A percentile compares a stretch with the other conserved stretches of the same genome.
These are phyloP conservation scores for Oostethus manadensis DNA, from an alignment of 2,113 vertebrate genomes.

Conservation along the genomic window DNA sequence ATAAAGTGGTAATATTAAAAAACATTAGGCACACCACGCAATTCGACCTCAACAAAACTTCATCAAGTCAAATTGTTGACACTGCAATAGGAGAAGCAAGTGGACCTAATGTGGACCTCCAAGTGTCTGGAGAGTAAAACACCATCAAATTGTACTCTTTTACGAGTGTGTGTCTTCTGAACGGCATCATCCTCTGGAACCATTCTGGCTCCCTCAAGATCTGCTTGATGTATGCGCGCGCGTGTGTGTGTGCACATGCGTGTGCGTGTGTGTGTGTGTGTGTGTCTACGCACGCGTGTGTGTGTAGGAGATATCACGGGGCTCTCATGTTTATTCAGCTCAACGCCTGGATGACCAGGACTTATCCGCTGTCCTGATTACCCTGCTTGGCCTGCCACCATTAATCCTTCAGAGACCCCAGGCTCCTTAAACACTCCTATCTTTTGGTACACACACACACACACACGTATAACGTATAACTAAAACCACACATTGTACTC, in stretches of 20 bases:
- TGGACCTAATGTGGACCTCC: conserved; percentile 3
- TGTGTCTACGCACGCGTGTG: conserved; percentile 26
- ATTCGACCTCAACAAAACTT: neutral
- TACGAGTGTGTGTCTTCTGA: conserved; percentile 12
- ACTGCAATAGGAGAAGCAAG: neutral
- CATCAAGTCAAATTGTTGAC: neutral
- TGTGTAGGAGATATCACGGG: conserved; percentile 53
- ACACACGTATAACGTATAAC: neutral
- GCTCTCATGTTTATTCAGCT: conserved; percentile 72
- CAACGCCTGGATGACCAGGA: conserved; percentile 69
- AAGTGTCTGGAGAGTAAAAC: neutral
- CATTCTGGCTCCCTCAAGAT: conserved; percentile 37
- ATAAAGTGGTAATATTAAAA: no score
- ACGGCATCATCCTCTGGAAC: conserved; percentile 40
- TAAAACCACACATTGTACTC: neutral
- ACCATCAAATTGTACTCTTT: neutral
- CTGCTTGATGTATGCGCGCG: conserved; percentile 35
- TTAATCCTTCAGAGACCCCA: conserved; percentile 70
- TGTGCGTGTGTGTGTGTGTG: conserved; percentile 17
- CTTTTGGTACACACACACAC: conserved; percentile 17
- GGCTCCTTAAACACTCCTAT: conserved; percentile 56
- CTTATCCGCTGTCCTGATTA: conserved; percentile 71
- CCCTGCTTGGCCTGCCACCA: conserved; percentile 70
- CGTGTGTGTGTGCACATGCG: conserved; percentile 43
- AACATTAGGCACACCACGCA: no score